phyloP scores from a whole-genome alignment of 2,888 invertebrate species.

The Meiosimyza decipiens region DNA sequence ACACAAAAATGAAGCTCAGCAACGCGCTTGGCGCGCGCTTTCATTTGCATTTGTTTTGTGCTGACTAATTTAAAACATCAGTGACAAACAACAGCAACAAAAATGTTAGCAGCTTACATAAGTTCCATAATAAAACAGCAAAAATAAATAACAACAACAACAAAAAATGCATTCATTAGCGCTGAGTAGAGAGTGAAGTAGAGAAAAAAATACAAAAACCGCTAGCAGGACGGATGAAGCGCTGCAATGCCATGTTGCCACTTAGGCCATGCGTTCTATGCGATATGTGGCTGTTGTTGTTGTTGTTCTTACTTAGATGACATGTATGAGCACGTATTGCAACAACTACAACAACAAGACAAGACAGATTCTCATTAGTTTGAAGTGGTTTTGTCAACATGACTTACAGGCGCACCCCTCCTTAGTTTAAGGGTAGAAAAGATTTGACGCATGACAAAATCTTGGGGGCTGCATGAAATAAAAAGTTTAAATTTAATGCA shows the following conservation, averaged over 20 bases:
- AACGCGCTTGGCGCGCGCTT: background rate
- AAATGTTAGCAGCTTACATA: background rate
- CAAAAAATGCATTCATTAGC: slow-evolving; percentile 34
- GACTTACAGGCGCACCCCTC: slow-evolving; percentile 1
- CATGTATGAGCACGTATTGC: slow-evolving; percentile 9
- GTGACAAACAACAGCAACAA: background rate
- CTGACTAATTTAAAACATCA: slow-evolving; percentile 31
- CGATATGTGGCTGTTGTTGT: background rate
- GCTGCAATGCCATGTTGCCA: slow-evolving; percentile 27
- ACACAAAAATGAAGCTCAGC: too few species aligned
- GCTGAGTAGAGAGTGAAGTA: slow-evolving; percentile 25
- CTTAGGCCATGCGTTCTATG: slow-evolving; percentile 27
- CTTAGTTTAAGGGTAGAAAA: background rate
- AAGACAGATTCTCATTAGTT: slow-evolving; percentile 57
- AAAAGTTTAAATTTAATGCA: too few species aligned
- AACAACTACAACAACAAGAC: slow-evolving; percentile 23
- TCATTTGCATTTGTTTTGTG: slow-evolving; percentile 29
- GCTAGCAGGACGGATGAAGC: background rate
- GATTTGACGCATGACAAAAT: background rate
- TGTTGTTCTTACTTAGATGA: background rate
- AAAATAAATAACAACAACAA: slow-evolving; percentile 12
- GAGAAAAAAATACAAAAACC: too few species aligned
- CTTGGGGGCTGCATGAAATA: too few species aligned
- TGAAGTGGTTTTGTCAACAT: slow-evolving; percentile 60
- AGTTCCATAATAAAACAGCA: background rate